Conservation (phyloP, 2,797 vertebrate genomes). For the Protonibea diacanthus region DNA sequence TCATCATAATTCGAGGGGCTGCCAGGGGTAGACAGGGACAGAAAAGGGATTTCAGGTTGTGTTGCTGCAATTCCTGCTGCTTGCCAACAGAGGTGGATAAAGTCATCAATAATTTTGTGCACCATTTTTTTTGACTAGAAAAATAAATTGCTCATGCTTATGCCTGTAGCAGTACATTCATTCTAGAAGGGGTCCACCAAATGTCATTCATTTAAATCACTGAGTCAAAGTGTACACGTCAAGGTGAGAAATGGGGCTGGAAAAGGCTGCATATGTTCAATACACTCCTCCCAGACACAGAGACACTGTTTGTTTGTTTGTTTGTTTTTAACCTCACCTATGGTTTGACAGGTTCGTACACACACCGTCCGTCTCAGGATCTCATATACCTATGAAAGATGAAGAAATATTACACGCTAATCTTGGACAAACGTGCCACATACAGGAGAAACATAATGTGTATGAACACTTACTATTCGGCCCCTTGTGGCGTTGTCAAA, state of each 20-base stretch:
- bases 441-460: rapidly evolving
- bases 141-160: not conserved
- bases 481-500: constrained; percentile 96
- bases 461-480: constrained; percentile 91
- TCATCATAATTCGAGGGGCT: not conserved
- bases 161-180: constrained; percentile 6
- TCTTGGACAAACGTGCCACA: not conserved
- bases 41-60: not conserved
- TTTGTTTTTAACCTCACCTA: constrained; percentile 86
- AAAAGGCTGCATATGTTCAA: not conserved
- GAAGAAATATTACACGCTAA: constrained; percentile 19
- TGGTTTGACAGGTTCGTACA: constrained; percentile 89
- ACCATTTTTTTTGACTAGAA: not conserved
- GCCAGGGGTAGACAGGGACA: not conserved
- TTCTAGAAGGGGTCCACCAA: not conserved
- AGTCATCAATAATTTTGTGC: not conserved
- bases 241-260: not conserved
- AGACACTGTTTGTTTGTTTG: not conserved
- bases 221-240: not conserved
- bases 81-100: not conserved
- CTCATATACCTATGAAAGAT: constrained; percentile 90
- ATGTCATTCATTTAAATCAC: not conserved
- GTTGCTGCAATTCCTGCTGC: constrained; percentile 1
- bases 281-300: not conserved
- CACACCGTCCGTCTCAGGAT: constrained; percentile 95